Evolutionary conservation across 2,797 vertebrate genomes (phyloP), one percentile per base, ranked within the genome.

Genomic region (Premnoplex brunnescens): DNA sequence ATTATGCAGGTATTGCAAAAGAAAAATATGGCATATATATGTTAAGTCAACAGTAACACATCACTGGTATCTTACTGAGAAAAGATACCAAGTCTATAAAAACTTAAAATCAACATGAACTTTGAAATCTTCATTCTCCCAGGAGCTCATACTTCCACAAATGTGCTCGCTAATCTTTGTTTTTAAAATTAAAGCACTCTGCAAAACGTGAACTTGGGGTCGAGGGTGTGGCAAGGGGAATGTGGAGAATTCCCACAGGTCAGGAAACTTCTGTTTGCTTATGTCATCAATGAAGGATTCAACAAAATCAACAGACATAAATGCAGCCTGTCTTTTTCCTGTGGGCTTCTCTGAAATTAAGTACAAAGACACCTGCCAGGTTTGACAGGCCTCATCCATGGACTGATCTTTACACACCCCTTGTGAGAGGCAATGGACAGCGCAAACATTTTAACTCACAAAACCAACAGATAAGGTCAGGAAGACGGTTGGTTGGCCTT

Each of bases 191-290:
- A 93, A 82, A 86, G 69, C 26, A 26, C 80, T 93, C 90, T 74
- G 85, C 85, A 95, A 96, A 96, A 91, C 88, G 84, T 85, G 94
- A 96, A 91, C 89, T 96, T 96, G 96, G 92, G 94, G 88, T 91
- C 80, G 24, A 91, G 88, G 90, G 92, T 49, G 84, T 66, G 77
- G n/a, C 60, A 91, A 89, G 49, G 88, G 63, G 48, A 68, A 96
- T 79, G 84, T 28, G 41, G 59, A 95, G n/a, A 95, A 96, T 94
- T 97, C 71, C 66, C 85, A 75, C 77, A 60, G 44, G 26, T 92
- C 85, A 92, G 73, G 82, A 95, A 89, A 92, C 85, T 85, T 91
- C 58, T 95, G 41, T 96, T 95, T 93, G 89, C 56, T 79, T 95
- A 60, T 71, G 59, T 77, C 94, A 87, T 67, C 8, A 3, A 36